Evolutionary conservation across 2,113 vertebrate genomes (phyloP), one percentile per base, ranked within the genome.

Genomic region (Sinosuthora webbiana): DNA sequence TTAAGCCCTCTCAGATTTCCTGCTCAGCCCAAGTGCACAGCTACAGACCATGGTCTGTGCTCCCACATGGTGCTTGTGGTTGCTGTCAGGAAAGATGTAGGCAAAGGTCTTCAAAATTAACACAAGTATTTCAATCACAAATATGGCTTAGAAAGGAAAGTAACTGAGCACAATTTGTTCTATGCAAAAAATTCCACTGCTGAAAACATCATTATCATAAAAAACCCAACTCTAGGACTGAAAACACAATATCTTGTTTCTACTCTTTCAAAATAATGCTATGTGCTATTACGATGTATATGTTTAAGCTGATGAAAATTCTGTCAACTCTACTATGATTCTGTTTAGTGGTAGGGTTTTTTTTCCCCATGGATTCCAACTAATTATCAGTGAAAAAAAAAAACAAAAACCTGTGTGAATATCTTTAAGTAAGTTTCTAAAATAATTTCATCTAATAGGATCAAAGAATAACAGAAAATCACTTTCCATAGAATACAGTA

Each of bases 1-100:
- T 82, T 42, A 15, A 49, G 13, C 23, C 6, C 15, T 74, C 21
- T 44, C 19, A 39, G 13, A 22, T 84, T 67, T 44, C 6, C 19
- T 17, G 17, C 45, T 17, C 14, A 35, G 18, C 10, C 41, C 28
- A 37, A 33, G 25, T 11, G 17, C 22, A 24, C 7, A 20, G 13
- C 16, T 45, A 8, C 14, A 59, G 56, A 16, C 8, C 4, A 2
- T 13, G 9, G 9, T 5, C 39, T 64, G 33, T 30, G 33, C 22
- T 81, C 19, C 21, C 37, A 11, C 5, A 0, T 0, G 1, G 7
- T 20, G 41, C 41, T 50, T 25, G 17, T 11, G 11, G 11, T 8
- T 8, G 24, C 11, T 0, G 0, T 11, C 22, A 49, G 12, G 6
- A 73, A 42, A 28, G 20, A 25, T 15, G 19, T 13, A 67, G 31